Percentiles rank a stretch among this genome's conserved stretches.
Evolutionary conservation across 2,113 vertebrate species (phyloP).

Genomic region (Archocentrus centrarchus): DNA sequence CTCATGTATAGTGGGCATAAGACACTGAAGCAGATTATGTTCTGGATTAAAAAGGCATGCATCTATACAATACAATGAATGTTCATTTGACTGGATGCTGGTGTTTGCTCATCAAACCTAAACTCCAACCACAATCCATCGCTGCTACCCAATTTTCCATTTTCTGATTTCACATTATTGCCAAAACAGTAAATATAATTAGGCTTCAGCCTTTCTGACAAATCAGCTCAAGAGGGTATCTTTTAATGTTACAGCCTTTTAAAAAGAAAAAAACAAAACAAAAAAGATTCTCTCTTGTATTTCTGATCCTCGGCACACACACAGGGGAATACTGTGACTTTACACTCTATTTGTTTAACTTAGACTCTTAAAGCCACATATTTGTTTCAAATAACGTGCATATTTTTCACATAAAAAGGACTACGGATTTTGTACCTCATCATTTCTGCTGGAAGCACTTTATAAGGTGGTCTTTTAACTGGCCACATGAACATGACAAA

Average conservation of each 20-base stretch:
- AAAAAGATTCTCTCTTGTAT: neutral
- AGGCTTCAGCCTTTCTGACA: neutral
- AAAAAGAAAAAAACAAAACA: neutral
- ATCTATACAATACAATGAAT: too few relatives aligned
- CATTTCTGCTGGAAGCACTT: too few relatives aligned
- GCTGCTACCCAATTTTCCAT: neutral
- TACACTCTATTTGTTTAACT: too few relatives aligned
- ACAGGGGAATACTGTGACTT: neutral
- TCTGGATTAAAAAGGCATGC: too few relatives aligned
- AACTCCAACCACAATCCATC: neutral
- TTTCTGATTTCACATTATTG: neutral
- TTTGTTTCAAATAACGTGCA: too few relatives aligned
- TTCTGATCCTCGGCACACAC: neutral
- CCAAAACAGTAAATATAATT: neutral
- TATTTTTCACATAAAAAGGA: too few relatives aligned
- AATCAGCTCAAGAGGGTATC: neutral
- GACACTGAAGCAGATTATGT: too few relatives aligned
- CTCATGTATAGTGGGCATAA: neutral
- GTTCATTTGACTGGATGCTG: neutral
- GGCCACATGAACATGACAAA: too few relatives aligned
- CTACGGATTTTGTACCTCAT: too few relatives aligned
- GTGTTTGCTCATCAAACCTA: neutral
- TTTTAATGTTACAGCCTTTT: neutral
- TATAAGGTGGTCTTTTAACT: too few relatives aligned
- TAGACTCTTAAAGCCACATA: too few relatives aligned